Evolutionary conservation across 2,888 invertebrate genomes (phyloP).

Genomic region (Lasioglossum morio): DNA sequence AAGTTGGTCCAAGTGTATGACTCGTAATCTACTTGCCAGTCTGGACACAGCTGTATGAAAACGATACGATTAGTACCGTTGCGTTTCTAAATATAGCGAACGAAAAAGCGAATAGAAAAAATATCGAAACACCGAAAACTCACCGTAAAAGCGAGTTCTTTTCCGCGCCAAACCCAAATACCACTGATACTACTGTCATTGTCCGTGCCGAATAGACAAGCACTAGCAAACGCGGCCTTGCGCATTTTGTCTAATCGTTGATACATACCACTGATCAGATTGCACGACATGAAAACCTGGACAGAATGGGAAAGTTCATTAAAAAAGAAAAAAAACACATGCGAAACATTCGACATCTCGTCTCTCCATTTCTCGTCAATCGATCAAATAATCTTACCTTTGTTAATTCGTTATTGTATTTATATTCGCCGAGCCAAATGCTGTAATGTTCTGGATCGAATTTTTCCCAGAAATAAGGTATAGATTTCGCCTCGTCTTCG

Average conservation of each 20-base stretch:
- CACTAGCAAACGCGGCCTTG: constrained; percentile 97
- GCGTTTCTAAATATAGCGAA: not conserved
- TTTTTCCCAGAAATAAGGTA: constrained; percentile 99
- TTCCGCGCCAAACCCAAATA: constrained; percentile 99
- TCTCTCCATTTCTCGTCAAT: not conserved
- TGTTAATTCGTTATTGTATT: constrained; percentile 95
- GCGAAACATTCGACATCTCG: not conserved
- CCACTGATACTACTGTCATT: constrained; percentile 97
- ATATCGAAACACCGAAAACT: constrained; percentile 62
- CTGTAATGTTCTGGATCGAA: constrained; percentile 98
- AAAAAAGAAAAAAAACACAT: not conserved
- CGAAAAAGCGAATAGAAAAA: not conserved
- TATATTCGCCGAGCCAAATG: constrained; percentile 99
- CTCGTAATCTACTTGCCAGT: constrained; percentile 99
- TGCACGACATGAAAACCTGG: constrained; percentile 97
- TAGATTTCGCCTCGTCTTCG: constrained; percentile 95
- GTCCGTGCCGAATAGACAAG: constrained; percentile 96
- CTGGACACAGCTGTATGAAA: constrained; percentile 90
- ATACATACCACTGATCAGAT: constrained; percentile 98
- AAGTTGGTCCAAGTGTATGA: constrained; percentile 98
- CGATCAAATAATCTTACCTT: constrained; percentile 85
- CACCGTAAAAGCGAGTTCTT: constrained; percentile 94
- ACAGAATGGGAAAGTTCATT: constrained; percentile 16
- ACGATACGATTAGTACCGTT: not conserved
- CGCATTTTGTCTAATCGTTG: constrained; percentile 99